Base-by-base conservation (phyloP, 1,140 invertebrate species). In the Micrasema longulum region DNA sequence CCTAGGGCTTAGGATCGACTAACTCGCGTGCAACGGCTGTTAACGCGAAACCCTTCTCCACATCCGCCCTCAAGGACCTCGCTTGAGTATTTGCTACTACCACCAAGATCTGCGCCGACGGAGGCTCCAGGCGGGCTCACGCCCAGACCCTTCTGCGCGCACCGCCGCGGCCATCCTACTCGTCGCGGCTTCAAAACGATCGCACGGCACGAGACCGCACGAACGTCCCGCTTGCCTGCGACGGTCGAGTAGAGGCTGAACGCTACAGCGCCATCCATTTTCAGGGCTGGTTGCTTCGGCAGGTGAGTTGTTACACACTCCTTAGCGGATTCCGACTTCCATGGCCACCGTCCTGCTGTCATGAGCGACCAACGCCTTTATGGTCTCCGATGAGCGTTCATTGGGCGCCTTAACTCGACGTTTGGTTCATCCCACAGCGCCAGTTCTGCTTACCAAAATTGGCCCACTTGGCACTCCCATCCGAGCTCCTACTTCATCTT, bases 401-500 rank as follows among this genome's bases (percentile, higher is more conserved):
- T 90, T 87, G 76, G 88, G 89, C 89, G 85, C 89, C 86, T 88
- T 91, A 91, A 90, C 89, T 87, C 87, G 79, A 85, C 89, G 88
- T 91, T 91, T 87, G 89, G 90, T 92, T 92, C 91, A 92, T 93
- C 91, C 90, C 91, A 88, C 92, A 93, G 86, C 92, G 90, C 91
- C 91, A 93, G 92, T 94, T 93, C 92, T 93, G 91, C 91, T 93
- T 93, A 93, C 92, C 91, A 93, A 93, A 93, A 93, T 86, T 93
- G 91, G 91, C 91, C 90, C 91, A 92, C 91, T 93, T 87, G 88
- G 89, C 88, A 89, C 90, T 88, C 84, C 85, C 84, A 90, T 87
- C 83, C 82, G 79, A 80, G 77, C 78, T 78, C 78, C 78, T 77
- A 78, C 80, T 81, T 80, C 80, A 82, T 65, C 63, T 81, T 91